phyloP scores from a whole-genome alignment of 2,888 invertebrate genomes.

The Amiota mariae region DNA sequence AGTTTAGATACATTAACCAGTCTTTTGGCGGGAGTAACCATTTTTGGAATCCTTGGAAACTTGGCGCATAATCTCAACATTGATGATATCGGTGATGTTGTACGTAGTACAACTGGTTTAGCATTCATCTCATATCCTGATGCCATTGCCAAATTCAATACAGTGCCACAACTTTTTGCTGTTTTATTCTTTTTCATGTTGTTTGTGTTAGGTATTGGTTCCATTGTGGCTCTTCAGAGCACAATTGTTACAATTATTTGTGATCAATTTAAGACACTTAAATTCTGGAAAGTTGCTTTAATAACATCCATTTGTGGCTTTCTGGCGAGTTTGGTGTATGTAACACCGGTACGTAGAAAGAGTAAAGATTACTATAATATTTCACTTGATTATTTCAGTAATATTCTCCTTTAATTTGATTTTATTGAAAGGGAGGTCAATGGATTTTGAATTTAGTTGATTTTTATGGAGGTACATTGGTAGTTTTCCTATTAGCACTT shows the following conservation, averaged over 20 bases:
- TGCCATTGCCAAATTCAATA: conserved; percentile 83
- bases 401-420: conserved; percentile 30
- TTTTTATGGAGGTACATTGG: conserved; percentile 78
- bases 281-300: conserved; percentile 78
- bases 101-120: conserved; percentile 84
- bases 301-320: conserved; percentile 77
- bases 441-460: conserved; percentile 78
- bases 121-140: conserved; percentile 90
- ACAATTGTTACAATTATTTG: conserved; percentile 80
- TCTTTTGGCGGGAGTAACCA: conserved; percentile 85
- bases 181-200: conserved; percentile 89
- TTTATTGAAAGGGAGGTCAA: conserved; percentile 76
- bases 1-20: conserved; percentile 87
- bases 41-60: conserved; percentile 87
- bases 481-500: conserved; percentile 77
- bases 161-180: conserved; percentile 83
- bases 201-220: conserved; percentile 84
- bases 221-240: conserved; percentile 82
- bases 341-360: conserved; percentile 79
- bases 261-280: conserved; percentile 79
- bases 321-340: conserved; percentile 80
- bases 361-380: neutral
- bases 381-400: neutral
- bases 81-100: conserved; percentile 78
- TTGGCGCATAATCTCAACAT: conserved; percentile 79